Evolutionary conservation across 2,888 invertebrate genomes (phyloP).

Genomic region (Adelphocoris suturalis): DNA sequence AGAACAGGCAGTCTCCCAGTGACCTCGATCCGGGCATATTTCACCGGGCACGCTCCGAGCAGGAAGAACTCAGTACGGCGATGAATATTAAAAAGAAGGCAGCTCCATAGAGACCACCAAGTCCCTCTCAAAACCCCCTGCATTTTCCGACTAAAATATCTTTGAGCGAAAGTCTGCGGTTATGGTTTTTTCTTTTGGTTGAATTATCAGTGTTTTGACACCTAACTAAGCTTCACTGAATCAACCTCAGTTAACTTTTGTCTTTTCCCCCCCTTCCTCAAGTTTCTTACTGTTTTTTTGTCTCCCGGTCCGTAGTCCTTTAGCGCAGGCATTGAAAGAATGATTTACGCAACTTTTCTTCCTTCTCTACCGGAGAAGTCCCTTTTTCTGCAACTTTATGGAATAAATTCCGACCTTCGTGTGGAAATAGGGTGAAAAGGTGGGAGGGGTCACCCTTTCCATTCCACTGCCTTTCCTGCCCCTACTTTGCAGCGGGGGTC

Average conservation of each 20-base stretch:
- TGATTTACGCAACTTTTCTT: slow-evolving; percentile 55
- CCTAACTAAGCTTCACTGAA: slow-evolving; percentile 56
- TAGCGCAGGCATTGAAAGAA: slow-evolving; percentile 49
- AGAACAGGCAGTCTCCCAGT: not conserved
- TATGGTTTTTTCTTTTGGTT: not conserved
- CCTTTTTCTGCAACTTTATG: slow-evolving; percentile 60
- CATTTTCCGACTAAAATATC: not conserved
- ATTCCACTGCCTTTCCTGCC: too few species aligned
- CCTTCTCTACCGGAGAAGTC: slow-evolving; percentile 48
- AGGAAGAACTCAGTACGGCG: not conserved
- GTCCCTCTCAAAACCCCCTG: not conserved
- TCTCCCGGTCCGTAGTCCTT: not conserved
- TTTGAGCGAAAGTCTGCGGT: slow-evolving; percentile 1
- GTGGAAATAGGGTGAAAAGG: too few species aligned
- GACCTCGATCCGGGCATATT: slow-evolving; percentile 30
- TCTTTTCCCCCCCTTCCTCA: slow-evolving; percentile 9
- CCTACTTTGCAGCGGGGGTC: not conserved
- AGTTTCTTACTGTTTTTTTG: slow-evolving; percentile 27
- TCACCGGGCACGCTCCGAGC: slow-evolving; percentile 27
- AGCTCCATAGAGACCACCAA: not conserved
- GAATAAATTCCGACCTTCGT: slow-evolving; percentile 55
- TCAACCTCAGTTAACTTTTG: slow-evolving; percentile 62
- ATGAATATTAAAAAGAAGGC: slow-evolving; percentile 24
- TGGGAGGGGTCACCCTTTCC: too few species aligned
- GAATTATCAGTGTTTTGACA: slow-evolving; percentile 56